A percentile compares a stretch with the other conserved stretches of the same genome.
phyloP scores from a whole-genome alignment of 1,140 invertebrate genomes.

The Drosophila bocqueti region DNA sequence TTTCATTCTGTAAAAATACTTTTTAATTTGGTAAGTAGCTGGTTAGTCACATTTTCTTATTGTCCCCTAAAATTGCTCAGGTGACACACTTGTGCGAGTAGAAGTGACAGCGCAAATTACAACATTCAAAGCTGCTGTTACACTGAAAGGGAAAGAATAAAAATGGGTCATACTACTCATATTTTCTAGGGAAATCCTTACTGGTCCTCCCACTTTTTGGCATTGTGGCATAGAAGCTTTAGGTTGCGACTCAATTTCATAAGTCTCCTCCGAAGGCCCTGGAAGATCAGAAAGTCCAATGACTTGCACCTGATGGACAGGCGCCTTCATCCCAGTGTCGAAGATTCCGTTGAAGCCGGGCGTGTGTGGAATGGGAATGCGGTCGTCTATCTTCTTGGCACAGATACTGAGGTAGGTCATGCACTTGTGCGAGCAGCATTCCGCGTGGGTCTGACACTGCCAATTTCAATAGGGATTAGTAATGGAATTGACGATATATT shows the following conservation, averaged over 20 bases:
- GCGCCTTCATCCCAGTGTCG: neutral
- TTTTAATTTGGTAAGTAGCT: constrained; percentile 18
- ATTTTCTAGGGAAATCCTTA: constrained; percentile 22
- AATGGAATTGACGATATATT: too few relatives aligned
- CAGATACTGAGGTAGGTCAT: constrained; percentile 66
- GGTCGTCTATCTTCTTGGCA: constrained; percentile 12
- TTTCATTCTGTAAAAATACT: constrained; percentile 5
- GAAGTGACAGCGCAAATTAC: constrained; percentile 67
- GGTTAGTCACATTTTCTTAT: constrained; percentile 2
- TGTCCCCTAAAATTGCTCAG: constrained; percentile 23
- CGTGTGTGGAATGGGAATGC: neutral
- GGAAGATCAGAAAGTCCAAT: constrained; percentile 16
- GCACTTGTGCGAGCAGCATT: constrained; percentile 78
- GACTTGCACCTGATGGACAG: neutral
- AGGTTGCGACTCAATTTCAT: neutral
- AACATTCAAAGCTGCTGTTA: constrained; percentile 59
- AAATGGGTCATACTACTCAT: neutral
- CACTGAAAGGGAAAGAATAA: constrained; percentile 49
- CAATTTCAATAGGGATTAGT: neutral
- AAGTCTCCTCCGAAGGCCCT: neutral
- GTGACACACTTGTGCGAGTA: constrained; percentile 78
- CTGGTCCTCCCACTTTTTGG: constrained; percentile 46
- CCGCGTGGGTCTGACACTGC: constrained; percentile 70
- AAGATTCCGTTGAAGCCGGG: constrained; percentile 14
- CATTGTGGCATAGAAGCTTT: constrained; percentile 28